Percentiles rank a stretch among this genome's conserved stretches.
Evolutionary conservation across 2,797 vertebrate genomes (phyloP).

Genomic region (Brachymystax lenok): DNA sequence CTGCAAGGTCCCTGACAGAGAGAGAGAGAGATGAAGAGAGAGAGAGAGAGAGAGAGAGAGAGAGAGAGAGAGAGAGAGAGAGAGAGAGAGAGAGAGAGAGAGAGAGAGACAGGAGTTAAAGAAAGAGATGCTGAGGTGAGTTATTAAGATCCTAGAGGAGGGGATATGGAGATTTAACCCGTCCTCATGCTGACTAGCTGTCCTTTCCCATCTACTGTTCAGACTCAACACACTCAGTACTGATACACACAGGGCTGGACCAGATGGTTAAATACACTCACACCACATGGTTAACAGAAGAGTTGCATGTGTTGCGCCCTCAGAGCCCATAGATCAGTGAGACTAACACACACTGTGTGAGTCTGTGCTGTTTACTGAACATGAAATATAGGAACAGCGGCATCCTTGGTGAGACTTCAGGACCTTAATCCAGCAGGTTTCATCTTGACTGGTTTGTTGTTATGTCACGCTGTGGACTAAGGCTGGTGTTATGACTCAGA

Average conservation of each 20-base stretch:
- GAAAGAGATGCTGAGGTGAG: too few relatives aligned
- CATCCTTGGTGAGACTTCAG: slow-evolving; percentile 43
- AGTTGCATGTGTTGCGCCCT: slow-evolving; percentile 3
- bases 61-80: neutral
- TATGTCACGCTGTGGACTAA: slow-evolving; percentile 56
- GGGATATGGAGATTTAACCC: too few relatives aligned
- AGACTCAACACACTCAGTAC: too few relatives aligned
- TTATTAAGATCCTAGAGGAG: too few relatives aligned
- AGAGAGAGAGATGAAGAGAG: slow-evolving; percentile 14
- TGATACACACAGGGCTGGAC: too few relatives aligned
- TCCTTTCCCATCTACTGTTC: too few relatives aligned
- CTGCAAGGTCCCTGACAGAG: slow-evolving; percentile 17
- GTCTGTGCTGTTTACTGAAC: slow-evolving; percentile 54
- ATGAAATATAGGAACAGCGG: slow-evolving; percentile 54
- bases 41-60: slow-evolving; percentile 20
- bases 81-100: slow-evolving; percentile 8
- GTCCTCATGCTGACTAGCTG: too few relatives aligned
- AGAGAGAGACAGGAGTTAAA: too few relatives aligned
- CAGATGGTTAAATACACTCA: too few relatives aligned
- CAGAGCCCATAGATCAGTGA: slow-evolving; percentile 39
- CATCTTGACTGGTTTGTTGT: slow-evolving; percentile 62
- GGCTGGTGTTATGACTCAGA: slow-evolving; percentile 66
- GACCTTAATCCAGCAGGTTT: slow-evolving; percentile 49
- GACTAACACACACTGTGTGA: slow-evolving; percentile 44
- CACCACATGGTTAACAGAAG: too few relatives aligned